Evolutionary conservation across 2,797 vertebrate genomes (phyloP).

Genomic region (Anas bahamensis): DNA sequence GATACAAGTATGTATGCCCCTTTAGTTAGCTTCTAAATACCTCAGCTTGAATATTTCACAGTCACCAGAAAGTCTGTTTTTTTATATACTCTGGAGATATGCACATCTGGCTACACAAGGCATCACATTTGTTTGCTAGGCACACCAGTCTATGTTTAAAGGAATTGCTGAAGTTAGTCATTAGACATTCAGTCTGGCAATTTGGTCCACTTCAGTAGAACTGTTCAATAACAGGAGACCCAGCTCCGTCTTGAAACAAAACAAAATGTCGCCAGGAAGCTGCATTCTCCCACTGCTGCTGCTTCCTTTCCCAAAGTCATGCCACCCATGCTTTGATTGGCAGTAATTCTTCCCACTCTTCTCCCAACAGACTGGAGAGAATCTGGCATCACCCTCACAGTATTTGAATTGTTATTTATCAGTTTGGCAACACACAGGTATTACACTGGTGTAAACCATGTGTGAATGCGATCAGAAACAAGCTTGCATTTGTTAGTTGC

Average conservation of each 20-base stretch:
- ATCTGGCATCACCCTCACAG: background rate
- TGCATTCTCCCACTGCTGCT: background rate
- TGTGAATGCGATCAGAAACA: background rate
- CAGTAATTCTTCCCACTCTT: constrained; percentile 1
- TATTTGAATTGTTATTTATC: background rate
- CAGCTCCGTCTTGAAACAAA: background rate
- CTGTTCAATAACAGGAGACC: background rate
- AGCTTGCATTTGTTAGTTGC: background rate
- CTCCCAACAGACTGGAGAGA: background rate
- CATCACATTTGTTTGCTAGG: background rate
- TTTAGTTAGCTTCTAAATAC: background rate
- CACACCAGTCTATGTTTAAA: background rate
- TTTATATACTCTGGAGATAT: background rate
- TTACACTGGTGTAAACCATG: background rate
- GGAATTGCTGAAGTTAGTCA: background rate
- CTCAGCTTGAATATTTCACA: background rate
- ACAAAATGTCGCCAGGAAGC: background rate
- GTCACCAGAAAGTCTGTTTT: background rate
- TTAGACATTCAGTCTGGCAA: background rate
- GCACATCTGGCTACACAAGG: background rate
- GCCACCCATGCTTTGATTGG: background rate
- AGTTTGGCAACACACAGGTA: background rate
- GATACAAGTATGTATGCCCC: background rate
- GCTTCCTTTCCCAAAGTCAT: background rate
- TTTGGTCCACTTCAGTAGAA: background rate